Base-by-base conservation (phyloP, 2,113 vertebrate species). In the Lycaon pictus region DNA sequence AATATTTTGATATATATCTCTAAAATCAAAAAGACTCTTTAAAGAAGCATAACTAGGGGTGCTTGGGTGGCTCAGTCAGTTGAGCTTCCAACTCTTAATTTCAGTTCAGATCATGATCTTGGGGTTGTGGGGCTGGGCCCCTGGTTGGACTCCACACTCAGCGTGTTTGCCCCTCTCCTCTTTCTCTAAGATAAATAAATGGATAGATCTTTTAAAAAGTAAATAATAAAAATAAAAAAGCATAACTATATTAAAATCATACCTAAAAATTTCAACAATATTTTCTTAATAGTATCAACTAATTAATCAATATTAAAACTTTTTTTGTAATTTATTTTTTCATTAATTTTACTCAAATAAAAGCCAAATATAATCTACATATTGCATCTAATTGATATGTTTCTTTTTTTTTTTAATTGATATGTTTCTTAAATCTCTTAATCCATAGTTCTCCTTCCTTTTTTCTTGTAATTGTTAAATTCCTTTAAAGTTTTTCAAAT, bases 221-320 rank as follows among this genome's bases (percentile, higher is more conserved):
- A 58, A 58, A 58, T 58, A 58, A 67, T 67, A n/a, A 69, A 69
- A 69, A 69, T 72, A 23, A 91, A 67, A 65, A 35, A 43, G 12
- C 19, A 62, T 67, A 91, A 48, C 35, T 5, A 35, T 35, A 69
- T 11, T 85, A 32, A 92, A 67, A 43, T 83, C 48, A 90, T 79
- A 12, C 55, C 35, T 90, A 60, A 86, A 87, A 93, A 60, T 32
- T 72, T 92, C 32, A 93, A 86, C 65, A 89, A 16, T 69, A 48
- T 80, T 93, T 95, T 29, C 29, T 95, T 95, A 93, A 72, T 83
- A 90, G 12, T n/a, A 67, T 93, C 29, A 88, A n/a, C 7, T 93
- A 88, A 32, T 7, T 93, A 97, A 84, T 91, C 48, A 48, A 23
- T 48, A 84, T 80, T 67, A 10, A 92, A 88, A 92, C 89, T 27